Base-by-base conservation (phyloP, 2,888 invertebrate genomes). In the Sialis fuliginosa region DNA sequence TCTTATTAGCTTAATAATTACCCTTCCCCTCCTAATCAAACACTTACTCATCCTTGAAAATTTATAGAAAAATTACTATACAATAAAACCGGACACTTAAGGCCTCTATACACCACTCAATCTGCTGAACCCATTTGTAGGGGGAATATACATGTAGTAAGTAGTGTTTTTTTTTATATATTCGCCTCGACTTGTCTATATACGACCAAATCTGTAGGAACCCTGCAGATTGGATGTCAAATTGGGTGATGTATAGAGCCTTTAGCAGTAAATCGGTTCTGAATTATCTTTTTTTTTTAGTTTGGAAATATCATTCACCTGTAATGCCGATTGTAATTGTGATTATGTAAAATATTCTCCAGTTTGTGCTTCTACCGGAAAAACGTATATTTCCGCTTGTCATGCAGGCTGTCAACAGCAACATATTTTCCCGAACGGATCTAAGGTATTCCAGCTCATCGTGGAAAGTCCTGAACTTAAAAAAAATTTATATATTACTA, bases 321-420 rank as follows among this genome's bases (percentile, higher is more conserved):
- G 84, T 57, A 82, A 80, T 56, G 63, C 68, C 12, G 66, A 71
- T 49, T 84, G 83, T 57, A 64, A 72, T 50, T 84, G 83, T 60
- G 77, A 79, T 54, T 79, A 75, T 55, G 77, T 79, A 22, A 76
- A 78, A 51, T 84, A 81, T 57, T 78, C 81, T 44, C 83, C 84
- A 0, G 79, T 85, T 0, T 84, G 83, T 57, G 74, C 77, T 5
- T 69, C 73, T 51, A 73, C 75, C 50, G 72, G 73, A 1, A 55
- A 74, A 53, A 79, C 79, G 3, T 86, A 75, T 58, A 85, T 84
- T 54, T 84, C 83, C 0, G 79, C 86, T 5, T 87, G 87, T 58
- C 82, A 84, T 58, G 86, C 86, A 13, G 86, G 87, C 5, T 86
- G 85, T 58, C 70, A 63, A 44, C 61, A 62, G 30, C 62, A 67